These are phyloP conservation scores for Melolontha melolontha DNA, from an alignment of 2,888 invertebrate genomes.

Conservation along the genomic window DNA sequence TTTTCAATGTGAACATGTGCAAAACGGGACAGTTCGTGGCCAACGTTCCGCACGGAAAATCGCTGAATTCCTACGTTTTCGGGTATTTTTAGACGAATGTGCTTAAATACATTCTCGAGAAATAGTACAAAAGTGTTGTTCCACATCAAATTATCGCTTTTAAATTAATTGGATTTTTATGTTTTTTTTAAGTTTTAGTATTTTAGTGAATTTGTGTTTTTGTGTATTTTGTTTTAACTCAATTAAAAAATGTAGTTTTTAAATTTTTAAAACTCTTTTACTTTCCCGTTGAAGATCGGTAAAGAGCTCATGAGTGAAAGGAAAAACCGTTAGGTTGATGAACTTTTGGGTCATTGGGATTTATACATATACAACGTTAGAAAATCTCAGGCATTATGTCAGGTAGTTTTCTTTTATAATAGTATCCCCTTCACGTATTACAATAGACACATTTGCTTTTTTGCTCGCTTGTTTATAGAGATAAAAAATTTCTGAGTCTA, in stretches of 20 bases:
- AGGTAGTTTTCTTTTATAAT: constrained; percentile 12
- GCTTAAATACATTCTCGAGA: constrained; percentile 5
- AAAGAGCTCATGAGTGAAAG: no score
- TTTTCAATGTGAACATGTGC: constrained; percentile 9
- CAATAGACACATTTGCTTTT: no score
- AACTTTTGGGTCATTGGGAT: constrained; percentile 18
- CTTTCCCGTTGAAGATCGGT: no score
- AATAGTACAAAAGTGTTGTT: background rate
- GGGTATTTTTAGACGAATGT: constrained; percentile 16
- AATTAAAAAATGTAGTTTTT: background rate
- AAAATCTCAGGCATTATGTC: background rate
- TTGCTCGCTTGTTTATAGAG: no score
- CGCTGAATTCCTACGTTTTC: constrained; percentile 4
- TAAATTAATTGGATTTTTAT: no score
- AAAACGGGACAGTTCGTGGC: constrained; percentile 6
- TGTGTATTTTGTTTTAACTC: background rate
- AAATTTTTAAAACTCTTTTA: background rate
- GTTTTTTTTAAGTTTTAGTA: no score
- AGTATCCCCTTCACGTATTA: no score
- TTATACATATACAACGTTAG: constrained; percentile 3
- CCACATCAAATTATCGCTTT: no score
- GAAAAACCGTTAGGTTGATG: constrained; percentile 4
- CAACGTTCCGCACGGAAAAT: constrained; percentile 12
- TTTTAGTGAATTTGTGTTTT: background rate
- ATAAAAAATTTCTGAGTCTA: no score